phyloP scores from a whole-genome alignment of 2,113 vertebrate genomes.

The Ariopsis seemanni region DNA sequence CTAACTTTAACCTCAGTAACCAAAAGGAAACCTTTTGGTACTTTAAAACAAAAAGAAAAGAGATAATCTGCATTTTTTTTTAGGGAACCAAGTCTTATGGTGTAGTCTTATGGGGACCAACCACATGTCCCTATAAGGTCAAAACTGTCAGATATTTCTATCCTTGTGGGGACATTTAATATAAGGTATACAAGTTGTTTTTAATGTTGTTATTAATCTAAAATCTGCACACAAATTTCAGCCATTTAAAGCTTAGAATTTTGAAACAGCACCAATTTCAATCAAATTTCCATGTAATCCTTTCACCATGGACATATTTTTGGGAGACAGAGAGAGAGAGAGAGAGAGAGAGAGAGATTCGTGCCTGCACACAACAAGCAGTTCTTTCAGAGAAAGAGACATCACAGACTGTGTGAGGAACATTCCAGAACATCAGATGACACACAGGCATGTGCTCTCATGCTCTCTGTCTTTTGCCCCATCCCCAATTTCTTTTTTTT shows the following conservation, averaged over 20 bases:
- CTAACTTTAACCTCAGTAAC: not conserved
- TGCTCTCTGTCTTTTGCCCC: not conserved
- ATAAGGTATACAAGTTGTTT: not conserved
- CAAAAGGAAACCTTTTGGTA: not conserved
- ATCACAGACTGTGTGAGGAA: slow-evolving; percentile 39
- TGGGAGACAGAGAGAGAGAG: not conserved
- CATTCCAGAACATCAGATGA: slow-evolving; percentile 50
- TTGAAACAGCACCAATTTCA: not conserved
- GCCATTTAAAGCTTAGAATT: not conserved
- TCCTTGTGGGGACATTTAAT: not conserved
- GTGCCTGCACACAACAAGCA: slow-evolving; percentile 32
- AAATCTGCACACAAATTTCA: not conserved
- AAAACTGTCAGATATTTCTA: not conserved
- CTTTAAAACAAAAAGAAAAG: not conserved
- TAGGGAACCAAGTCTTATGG: too few relatives aligned
- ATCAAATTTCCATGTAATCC: not conserved
- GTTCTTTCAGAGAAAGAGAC: slow-evolving; percentile 52
- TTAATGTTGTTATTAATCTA: not conserved
- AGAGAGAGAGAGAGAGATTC: slow-evolving; percentile 11
- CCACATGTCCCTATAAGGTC: not conserved
- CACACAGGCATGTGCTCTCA: slow-evolving; percentile 37
- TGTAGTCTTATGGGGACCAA: not conserved
- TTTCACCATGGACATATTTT: not conserved
- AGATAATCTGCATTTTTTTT: not conserved
- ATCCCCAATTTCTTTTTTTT: not conserved